Conservation (phyloP, 2,113 vertebrate genomes). For the Psophia crepitans region DNA sequence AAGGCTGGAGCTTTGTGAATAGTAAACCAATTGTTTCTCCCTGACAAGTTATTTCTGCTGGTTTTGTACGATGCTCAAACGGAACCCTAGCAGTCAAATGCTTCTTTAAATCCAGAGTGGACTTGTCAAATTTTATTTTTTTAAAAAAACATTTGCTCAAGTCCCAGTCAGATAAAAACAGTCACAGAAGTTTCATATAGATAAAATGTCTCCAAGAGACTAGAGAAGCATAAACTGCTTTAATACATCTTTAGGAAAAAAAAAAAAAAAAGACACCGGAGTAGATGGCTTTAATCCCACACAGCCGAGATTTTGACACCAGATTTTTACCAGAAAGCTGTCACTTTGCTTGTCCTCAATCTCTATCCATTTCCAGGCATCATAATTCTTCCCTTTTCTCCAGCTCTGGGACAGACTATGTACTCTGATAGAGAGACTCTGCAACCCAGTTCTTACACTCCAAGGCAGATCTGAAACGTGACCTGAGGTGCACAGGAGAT, state of each 20-base stretch:
- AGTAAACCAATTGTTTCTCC: neutral
- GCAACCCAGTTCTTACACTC: neutral
- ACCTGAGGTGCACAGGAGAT: neutral
- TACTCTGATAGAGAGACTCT: neutral
- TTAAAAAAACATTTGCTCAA: neutral
- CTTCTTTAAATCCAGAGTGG: neutral
- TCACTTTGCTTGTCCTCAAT: neutral
- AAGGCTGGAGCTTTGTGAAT: neutral
- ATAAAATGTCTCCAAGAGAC: neutral
- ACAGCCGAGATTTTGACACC: neutral
- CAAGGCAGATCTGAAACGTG: neutral
- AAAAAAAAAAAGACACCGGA: neutral
- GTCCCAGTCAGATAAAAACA: neutral
- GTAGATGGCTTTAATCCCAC: neutral
- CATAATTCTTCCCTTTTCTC: neutral
- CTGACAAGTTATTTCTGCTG: neutral
- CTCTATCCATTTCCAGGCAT: neutral
- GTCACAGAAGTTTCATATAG: neutral
- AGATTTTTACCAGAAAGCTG: neutral
- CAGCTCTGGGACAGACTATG: neutral
- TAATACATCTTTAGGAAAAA: neutral
- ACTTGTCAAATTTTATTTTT: too few relatives aligned
- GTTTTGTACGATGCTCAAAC: neutral
- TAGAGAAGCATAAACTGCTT: neutral
- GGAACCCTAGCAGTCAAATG: neutral